A percentile compares a stretch with the other conserved stretches of the same genome.
These are phyloP conservation scores for Hemichromis elongatus DNA, from an alignment of 2,113 vertebrate species.

Conservation along the genomic window DNA sequence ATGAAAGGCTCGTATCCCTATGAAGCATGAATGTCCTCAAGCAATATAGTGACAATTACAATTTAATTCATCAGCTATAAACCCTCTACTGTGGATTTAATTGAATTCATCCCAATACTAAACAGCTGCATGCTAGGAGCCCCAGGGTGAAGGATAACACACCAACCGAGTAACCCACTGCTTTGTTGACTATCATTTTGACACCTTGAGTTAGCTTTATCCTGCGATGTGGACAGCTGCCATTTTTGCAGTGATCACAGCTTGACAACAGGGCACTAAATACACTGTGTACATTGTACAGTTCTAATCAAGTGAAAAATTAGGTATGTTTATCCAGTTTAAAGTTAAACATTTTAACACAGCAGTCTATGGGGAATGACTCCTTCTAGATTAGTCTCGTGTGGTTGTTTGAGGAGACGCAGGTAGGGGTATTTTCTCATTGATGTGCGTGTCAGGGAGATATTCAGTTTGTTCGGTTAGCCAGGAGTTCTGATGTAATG, in stretches of 20 bases:
- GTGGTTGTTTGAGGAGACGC: not conserved
- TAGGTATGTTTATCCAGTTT: not conserved
- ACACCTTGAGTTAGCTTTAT: not conserved
- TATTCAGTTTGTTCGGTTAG: not conserved
- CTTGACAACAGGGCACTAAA: not conserved
- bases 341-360: not conserved
- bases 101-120: not conserved
- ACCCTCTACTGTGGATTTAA: not conserved
- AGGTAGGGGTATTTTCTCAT: not conserved
- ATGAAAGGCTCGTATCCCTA: too few species aligned
- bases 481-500: not conserved
- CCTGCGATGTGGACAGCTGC: not conserved
- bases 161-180: not conserved
- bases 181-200: not conserved
- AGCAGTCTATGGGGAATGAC: not conserved
- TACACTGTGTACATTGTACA: not conserved
- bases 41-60: not conserved
- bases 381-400: not conserved
- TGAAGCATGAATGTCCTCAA: not conserved
- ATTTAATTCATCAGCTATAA: not conserved
- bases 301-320: not conserved
- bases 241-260: not conserved
- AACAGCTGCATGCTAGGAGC: too few species aligned
- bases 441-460: not conserved
- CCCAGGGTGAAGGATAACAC: too few species aligned